Evolutionary conservation across 2,113 vertebrate genomes (phyloP), one percentile per base, ranked within the genome.

Genomic region (Crotalus helleri): DNA sequence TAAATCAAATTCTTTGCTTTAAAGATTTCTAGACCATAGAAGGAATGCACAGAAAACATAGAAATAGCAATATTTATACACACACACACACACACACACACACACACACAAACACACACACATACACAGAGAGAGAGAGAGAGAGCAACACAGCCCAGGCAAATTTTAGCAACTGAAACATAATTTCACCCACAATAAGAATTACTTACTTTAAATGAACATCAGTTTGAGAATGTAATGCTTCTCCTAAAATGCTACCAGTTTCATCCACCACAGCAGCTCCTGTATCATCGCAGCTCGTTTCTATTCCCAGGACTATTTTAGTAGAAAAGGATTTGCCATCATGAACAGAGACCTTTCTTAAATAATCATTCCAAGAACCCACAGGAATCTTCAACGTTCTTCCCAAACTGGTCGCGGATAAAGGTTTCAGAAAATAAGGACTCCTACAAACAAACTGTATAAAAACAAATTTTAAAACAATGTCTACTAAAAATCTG

Each of bases 241-340:
- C 98, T 96, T 99, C 99, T 91, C 99, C 99, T 87, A 98, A 97
- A 23, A 99, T 93, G 0, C 46, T 57, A 33, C 99, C 99, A 0
- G 96, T 96, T 88, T 98, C 98, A n/a, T 99, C 98, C 95, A 99
- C 92, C 23, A 99, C 98, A 0, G 99, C 99, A 5, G 99, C 99
- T 1, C 98, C 99, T 0, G 99, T 99, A 85, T 99, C 99, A 53
- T 99, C 99, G 13, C 99, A 99, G 97, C 99, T 99, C 0, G 98
- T 99, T 97, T 99, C 99, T 23, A 99, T 98, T 17, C 99, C 99
- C 94, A 99, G 55, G 1, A 99, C 98, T 0, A 99, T 53, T 3
- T 97, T 97, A 90, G 94, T 54, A 54, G 26, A 92, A 8, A 1
- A 94, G 3, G 0, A 85, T 15, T 89, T 89, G n/a, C 95, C 91